phyloP scores from a whole-genome alignment of 1,140 invertebrate genomes.

The Brachionus plicatilis region DNA sequence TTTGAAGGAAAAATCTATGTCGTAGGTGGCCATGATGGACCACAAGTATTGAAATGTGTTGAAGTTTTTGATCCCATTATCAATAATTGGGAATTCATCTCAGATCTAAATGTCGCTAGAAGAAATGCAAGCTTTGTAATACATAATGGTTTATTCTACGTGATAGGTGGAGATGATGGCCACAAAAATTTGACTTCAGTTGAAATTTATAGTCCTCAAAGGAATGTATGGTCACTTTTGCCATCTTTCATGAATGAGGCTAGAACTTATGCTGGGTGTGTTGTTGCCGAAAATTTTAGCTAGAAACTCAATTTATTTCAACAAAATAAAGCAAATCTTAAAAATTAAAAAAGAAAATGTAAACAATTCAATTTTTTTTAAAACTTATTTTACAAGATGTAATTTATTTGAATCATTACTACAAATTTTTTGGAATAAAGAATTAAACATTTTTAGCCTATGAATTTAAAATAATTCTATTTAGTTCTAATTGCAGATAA shows the following conservation, averaged over 20 bases:
- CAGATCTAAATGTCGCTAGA: neutral
- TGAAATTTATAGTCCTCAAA: constrained; percentile 32
- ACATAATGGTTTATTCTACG: constrained; percentile 17
- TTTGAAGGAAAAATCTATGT: constrained; percentile 30
- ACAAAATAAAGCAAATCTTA: too few relatives aligned
- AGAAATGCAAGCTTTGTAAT: constrained; percentile 1
- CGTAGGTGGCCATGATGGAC: constrained; percentile 25
- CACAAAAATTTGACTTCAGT: neutral
- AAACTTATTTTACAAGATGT: too few relatives aligned
- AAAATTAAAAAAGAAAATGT: neutral
- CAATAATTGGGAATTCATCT: neutral
- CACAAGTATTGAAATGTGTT: neutral
- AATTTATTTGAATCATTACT: too few relatives aligned
- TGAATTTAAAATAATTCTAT: too few relatives aligned
- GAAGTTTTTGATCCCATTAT: constrained; percentile 2
- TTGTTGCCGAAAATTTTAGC: constrained; percentile 20
- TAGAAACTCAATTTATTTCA: neutral
- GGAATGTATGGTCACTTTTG: constrained; percentile 23
- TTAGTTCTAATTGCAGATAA: too few relatives aligned
- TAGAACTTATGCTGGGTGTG: neutral
- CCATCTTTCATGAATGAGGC: neutral
- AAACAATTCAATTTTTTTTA: neutral
- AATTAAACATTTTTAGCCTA: too few relatives aligned
- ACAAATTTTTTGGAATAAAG: too few relatives aligned
- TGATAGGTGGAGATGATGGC: constrained; percentile 34